These are phyloP conservation scores for Netelia melanura DNA, from an alignment of 2,888 invertebrate genomes.

Conservation along the genomic window DNA sequence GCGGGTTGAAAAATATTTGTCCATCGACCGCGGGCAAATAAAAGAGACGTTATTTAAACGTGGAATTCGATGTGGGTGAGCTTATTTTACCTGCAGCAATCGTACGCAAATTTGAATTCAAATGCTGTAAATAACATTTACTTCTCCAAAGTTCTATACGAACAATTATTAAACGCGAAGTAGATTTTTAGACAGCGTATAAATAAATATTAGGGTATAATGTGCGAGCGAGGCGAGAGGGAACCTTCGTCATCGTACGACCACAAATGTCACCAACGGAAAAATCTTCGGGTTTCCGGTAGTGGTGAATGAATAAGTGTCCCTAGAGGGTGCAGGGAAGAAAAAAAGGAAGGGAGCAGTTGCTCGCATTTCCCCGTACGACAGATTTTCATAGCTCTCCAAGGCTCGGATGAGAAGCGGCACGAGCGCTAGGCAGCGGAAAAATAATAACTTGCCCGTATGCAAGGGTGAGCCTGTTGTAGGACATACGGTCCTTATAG, in stretches of 20 bases:
- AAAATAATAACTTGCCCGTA: conserved; percentile 55
- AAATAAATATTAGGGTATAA: neutral
- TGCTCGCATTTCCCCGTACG: neutral
- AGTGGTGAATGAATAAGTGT: conserved; percentile 17
- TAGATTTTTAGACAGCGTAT: neutral
- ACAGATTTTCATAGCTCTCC: conserved; percentile 27
- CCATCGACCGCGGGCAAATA: no score
- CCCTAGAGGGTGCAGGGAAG: neutral
- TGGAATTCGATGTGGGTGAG: no score
- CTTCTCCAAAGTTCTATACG: no score
- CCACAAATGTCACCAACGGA: neutral
- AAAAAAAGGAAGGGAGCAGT: conserved; percentile 10
- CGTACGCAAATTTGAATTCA: neutral
- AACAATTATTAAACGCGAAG: no score
- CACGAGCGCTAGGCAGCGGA: conserved; percentile 29
- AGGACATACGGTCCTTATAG: conserved; percentile 9
- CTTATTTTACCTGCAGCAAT: no score
- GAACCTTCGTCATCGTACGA: neutral
- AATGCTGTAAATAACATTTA: neutral
- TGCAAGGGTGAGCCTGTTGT: conserved; percentile 24
- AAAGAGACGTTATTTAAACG: no score
- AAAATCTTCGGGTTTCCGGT: neutral
- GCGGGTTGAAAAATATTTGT: neutral
- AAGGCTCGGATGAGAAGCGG: neutral
- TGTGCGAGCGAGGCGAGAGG: neutral